phyloP scores from a whole-genome alignment of 30 jellyfish, hydroid and myxozoan species.

The Catostylus mosaicus region DNA sequence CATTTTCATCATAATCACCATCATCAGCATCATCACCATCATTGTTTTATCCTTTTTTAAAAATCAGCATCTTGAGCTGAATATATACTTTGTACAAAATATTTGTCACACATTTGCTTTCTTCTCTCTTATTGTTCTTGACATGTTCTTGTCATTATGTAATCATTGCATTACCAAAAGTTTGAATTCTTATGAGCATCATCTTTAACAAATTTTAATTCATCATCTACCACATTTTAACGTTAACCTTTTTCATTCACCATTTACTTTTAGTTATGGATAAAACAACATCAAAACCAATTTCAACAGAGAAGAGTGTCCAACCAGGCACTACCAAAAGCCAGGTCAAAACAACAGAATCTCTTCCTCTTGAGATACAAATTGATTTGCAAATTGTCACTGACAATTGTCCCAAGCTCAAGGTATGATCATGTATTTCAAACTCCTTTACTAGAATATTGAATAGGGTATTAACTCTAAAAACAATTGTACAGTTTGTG shows the following conservation, averaged over 20 bases:
- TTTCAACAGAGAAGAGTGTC: slow-evolving; percentile 9
- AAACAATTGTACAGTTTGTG: too few species aligned
- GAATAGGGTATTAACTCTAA: too few species aligned
- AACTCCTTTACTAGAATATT: not conserved
- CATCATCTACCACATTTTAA: too few species aligned
- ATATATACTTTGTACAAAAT: not conserved
- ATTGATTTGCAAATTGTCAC: slow-evolving; percentile 68
- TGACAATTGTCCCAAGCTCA: slow-evolving; percentile 59
- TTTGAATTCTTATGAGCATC: too few species aligned
- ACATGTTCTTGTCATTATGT: too few species aligned
- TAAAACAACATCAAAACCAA: slow-evolving; percentile 16
- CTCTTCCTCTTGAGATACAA: slow-evolving; percentile 26
- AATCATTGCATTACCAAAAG: too few species aligned
- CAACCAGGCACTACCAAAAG: slow-evolving; percentile 14
- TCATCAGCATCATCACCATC: too few species aligned
- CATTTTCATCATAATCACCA: too few species aligned
- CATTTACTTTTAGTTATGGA: slow-evolving; percentile 1
- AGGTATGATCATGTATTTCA: slow-evolving; percentile 9
- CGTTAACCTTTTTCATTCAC: too few species aligned
- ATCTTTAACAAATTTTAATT: too few species aligned
- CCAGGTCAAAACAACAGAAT: slow-evolving; percentile 15
- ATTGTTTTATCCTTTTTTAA: not conserved
- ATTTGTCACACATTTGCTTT: not conserved
- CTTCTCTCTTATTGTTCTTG: not conserved
- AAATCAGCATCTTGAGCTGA: not conserved